A percentile compares a stretch with the other conserved stretches of the same genome.
phyloP scores from a whole-genome alignment of 2,113 vertebrate species.

The Rhinogobius similis region DNA sequence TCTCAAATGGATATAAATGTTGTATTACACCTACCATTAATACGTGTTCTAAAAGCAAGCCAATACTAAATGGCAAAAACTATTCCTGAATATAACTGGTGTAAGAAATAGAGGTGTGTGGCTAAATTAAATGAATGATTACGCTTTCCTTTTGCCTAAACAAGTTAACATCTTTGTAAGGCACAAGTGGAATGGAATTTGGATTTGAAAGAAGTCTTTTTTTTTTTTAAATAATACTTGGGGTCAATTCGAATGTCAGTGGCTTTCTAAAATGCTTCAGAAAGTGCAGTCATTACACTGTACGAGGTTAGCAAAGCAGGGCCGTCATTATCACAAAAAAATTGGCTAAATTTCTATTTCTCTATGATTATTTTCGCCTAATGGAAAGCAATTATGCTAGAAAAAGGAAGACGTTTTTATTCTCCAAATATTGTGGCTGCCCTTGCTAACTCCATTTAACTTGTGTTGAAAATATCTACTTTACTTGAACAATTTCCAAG shows the following conservation, averaged over 20 bases:
- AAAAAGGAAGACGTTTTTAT: conserved; percentile 64
- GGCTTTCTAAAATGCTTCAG: conserved; percentile 32
- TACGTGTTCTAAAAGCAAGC: conserved; percentile 7
- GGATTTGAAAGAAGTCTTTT: background rate
- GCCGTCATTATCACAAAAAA: conserved; percentile 68
- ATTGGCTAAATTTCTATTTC: conserved; percentile 70
- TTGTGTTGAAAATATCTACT: background rate
- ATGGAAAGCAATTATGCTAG: conserved; percentile 68
- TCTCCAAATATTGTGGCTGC: conserved; percentile 53
- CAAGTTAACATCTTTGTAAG: background rate
- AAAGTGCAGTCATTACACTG: conserved; percentile 63
- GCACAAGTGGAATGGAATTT: background rate
- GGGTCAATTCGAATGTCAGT: conserved; percentile 15
- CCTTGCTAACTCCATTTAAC: background rate
- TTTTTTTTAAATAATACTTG: background rate
- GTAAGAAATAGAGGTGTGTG: background rate
- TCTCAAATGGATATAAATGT: background rate
- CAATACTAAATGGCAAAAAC: background rate
- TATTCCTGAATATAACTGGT: background rate
- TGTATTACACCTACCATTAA: conserved; percentile 16
- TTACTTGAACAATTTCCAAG: background rate
- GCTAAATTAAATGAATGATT: too few relatives aligned
- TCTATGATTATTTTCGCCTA: conserved; percentile 48
- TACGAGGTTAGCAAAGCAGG: conserved; percentile 60
- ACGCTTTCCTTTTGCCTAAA: background rate